These are phyloP conservation scores for Heliopora coerulea DNA, from an alignment of 92 coral and sea anemone genomes.

Conservation along the genomic window DNA sequence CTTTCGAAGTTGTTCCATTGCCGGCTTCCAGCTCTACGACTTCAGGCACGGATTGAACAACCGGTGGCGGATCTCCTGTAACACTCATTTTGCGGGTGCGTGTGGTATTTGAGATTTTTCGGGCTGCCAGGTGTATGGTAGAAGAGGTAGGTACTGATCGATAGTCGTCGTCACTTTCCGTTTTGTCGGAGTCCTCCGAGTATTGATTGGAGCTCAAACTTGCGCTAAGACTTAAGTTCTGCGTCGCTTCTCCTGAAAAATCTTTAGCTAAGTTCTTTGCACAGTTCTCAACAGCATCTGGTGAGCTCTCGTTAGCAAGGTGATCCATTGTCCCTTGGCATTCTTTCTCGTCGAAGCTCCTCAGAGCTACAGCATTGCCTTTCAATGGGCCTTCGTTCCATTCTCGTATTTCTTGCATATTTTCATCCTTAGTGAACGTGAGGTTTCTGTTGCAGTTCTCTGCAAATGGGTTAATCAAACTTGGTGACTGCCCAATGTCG, in stretches of 20 bases:
- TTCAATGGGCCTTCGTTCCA: neutral
- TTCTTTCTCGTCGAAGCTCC: neutral
- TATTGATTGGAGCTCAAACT: constrained; percentile 3
- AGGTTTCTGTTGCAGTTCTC: constrained; percentile 13
- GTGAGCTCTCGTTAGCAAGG: neutral
- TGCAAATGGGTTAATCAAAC: constrained; percentile 28
- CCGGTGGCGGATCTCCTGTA: no score
- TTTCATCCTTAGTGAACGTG: constrained; percentile 10
- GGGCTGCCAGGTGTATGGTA: neutral
- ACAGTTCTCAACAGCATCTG: constrained; percentile 1
- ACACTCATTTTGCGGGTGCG: neutral
- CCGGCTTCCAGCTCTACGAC: neutral
- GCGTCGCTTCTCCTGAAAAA: constrained; percentile 14
- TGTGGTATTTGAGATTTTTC: neutral
- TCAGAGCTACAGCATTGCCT: neutral
- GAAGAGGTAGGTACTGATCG: constrained; percentile 1
- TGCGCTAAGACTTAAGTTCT: neutral
- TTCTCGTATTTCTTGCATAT: neutral
- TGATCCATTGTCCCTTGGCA: neutral
- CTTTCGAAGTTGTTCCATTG: no score
- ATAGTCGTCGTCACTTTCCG: neutral
- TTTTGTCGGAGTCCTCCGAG: neutral
- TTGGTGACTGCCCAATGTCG: constrained; percentile 28
- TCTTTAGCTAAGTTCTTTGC: constrained; percentile 12
- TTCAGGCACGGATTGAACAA: neutral